A percentile compares a stretch with the other conserved stretches of the same genome.
phyloP scores from a whole-genome alignment of 2,797 vertebrate species.

The Gymnodraco acuticeps region DNA sequence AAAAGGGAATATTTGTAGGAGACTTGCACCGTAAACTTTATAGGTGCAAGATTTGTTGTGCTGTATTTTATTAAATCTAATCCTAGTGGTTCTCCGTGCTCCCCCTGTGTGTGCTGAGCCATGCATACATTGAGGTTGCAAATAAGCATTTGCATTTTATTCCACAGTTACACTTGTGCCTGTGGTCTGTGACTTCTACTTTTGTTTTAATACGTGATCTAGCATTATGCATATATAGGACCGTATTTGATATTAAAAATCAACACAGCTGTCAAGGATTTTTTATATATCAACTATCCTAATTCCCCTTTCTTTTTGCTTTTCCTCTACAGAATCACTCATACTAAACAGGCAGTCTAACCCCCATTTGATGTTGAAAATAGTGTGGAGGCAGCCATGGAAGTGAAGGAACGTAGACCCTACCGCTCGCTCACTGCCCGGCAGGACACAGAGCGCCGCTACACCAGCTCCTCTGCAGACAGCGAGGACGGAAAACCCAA shows the following conservation, averaged over 20 bases:
- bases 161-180: constrained; percentile 18
- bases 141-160: constrained; percentile 59
- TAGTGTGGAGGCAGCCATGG: constrained; percentile 89
- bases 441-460: constrained; percentile 93
- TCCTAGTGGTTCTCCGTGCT: constrained; percentile 55
- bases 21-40: constrained; percentile 81
- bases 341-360: constrained; percentile 65
- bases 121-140: constrained; percentile 45
- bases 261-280: constrained; percentile 3
- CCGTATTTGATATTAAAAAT: constrained; percentile 6
- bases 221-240: not conserved
- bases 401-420: constrained; percentile 97
- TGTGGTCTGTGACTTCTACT: constrained; percentile 5
- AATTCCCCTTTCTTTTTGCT: not conserved
- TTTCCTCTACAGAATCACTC: constrained; percentile 72
- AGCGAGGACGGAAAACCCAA: constrained; percentile 94
- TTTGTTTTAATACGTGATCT: not conserved
- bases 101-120: constrained; percentile 53
- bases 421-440: constrained; percentile 96
- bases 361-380: constrained; percentile 85
- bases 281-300: not conserved
- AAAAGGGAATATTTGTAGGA: constrained; percentile 80
- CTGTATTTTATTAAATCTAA: constrained; percentile 81
- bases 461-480: constrained; percentile 96
- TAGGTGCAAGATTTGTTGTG: constrained; percentile 80